Percentiles rank a stretch among this genome's conserved stretches.
phyloP scores from a whole-genome alignment of 2,797 vertebrate genomes.

The Hippocampus kuda region DNA sequence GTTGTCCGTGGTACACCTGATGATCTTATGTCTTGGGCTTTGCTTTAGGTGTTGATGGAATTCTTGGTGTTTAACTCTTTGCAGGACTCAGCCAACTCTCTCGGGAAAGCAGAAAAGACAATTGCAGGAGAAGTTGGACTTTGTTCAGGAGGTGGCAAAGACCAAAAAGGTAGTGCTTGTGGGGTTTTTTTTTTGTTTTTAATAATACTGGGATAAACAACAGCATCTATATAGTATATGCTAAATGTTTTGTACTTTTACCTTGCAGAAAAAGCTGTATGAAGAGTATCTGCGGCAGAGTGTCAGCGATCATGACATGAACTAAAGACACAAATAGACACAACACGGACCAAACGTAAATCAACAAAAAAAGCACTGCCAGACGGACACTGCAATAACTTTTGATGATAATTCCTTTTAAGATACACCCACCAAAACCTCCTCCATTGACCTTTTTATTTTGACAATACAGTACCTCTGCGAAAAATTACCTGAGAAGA shows the following conservation, averaged over 20 bases:
- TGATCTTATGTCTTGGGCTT: not conserved
- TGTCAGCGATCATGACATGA: slow-evolving; percentile 75
- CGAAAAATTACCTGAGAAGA: not conserved
- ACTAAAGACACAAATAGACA: slow-evolving; percentile 14
- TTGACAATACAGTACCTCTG: not conserved
- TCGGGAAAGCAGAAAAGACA: slow-evolving; percentile 73
- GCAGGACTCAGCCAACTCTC: slow-evolving; percentile 66
- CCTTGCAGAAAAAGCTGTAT: slow-evolving; percentile 70
- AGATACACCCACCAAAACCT: not conserved
- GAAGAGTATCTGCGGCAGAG: slow-evolving; percentile 79
- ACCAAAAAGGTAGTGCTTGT: slow-evolving; percentile 66
- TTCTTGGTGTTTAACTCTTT: not conserved
- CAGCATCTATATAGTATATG: not conserved
- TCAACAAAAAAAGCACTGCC: not conserved
- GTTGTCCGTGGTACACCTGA: not conserved
- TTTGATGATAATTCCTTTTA: not conserved
- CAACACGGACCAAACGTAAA: slow-evolving; percentile 16
- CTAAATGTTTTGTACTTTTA: not conserved
- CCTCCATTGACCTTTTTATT: not conserved
- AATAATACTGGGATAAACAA: not conserved
- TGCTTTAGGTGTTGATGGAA: not conserved
- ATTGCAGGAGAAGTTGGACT: slow-evolving; percentile 70
- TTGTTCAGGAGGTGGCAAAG: slow-evolving; percentile 71
- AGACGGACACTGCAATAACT: not conserved
- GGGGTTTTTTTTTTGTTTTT: not conserved